A percentile compares a stretch with the other conserved stretches of the same genome.
Evolutionary conservation across 2,113 vertebrate species (phyloP).

Genomic region (Saguinus midas): DNA sequence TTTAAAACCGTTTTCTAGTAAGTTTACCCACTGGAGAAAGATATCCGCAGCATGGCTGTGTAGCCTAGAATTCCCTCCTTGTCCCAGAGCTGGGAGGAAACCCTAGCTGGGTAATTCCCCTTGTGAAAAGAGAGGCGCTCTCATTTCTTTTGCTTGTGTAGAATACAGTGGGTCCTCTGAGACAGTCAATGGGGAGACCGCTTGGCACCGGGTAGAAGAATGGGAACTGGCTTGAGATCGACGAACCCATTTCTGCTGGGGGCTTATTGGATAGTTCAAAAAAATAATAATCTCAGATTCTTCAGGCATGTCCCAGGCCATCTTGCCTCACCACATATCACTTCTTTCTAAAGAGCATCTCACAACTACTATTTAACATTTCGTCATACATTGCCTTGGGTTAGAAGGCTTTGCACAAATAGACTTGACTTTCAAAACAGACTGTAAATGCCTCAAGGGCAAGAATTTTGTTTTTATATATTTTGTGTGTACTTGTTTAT

Average conservation of each 20-base stretch:
- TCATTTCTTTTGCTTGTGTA: slow-evolving; percentile 54
- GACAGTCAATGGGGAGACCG: background rate
- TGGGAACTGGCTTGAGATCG: background rate
- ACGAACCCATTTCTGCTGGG: background rate
- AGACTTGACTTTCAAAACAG: background rate
- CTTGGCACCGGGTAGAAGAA: background rate
- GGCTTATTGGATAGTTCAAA: background rate
- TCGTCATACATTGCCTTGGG: background rate
- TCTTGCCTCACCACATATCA: background rate
- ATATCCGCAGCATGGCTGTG: background rate
- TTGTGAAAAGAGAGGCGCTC: background rate
- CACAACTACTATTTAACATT: background rate
- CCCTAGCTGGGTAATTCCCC: slow-evolving; percentile 5
- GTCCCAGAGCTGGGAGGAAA: slow-evolving; percentile 22
- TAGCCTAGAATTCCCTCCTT: slow-evolving; percentile 41
- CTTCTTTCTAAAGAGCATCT: background rate
- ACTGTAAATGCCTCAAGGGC: background rate
- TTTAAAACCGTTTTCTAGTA: slow-evolving; percentile 13
- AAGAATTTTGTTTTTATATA: background rate
- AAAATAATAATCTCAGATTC: background rate
- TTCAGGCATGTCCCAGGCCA: background rate
- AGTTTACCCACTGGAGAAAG: slow-evolving; percentile 43
- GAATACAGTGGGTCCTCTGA: slow-evolving; percentile 42
- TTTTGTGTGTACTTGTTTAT: background rate
- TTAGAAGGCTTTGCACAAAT: background rate